Base-by-base conservation (phyloP, 92 coral and sea anemone species). In the Epizoanthus stellaris region DNA sequence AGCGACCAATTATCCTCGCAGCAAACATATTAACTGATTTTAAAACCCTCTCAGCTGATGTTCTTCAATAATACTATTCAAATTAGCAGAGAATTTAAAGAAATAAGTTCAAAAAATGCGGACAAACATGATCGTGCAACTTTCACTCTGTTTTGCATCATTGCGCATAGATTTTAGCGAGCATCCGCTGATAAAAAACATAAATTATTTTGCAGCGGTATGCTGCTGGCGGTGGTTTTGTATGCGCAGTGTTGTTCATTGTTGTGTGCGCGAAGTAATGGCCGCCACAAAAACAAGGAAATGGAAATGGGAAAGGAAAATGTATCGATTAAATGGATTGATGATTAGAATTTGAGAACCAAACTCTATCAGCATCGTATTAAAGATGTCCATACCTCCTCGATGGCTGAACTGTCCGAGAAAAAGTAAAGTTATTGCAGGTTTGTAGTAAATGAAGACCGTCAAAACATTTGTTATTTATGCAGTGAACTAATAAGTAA, bases 321-420 rank as follows among this genome's bases (percentile, higher is more conserved):
- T 63, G 60, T 13, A 20, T 4, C 42, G 61, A 45, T 79, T 79
- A 17, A 62, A 13, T 63, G 83, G 30, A 61, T 3, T 20, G 42
- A 40, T 25, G 54, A 20, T 39, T 19, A 63, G 67, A 25, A 19
- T 79, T 42, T 79, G 72, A 79, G 23, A 36, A 38, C 4, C 8
- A 61, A 6, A 62, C 4, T 5, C 12, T 57, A 10, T 16, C 42
- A 13, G 10, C 59, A 54, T 30, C 38, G 25, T 57, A 12, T 36
- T 25, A 43, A 83, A 53, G 68, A 96, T 96, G 98, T 61, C 98
- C 67, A 75, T 94, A 43, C 98, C 98, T 45, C 98, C 96, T 49
- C 77, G 98, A 82, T 96, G 98, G 98, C 87, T 94, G 54, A 96
- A 92, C 52, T 96, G 98, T 72, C 98, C 98, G 1, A 86, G 98